Evolutionary conservation across 1,140 invertebrate species (phyloP).

Genomic region (Bombus balteatus): DNA sequence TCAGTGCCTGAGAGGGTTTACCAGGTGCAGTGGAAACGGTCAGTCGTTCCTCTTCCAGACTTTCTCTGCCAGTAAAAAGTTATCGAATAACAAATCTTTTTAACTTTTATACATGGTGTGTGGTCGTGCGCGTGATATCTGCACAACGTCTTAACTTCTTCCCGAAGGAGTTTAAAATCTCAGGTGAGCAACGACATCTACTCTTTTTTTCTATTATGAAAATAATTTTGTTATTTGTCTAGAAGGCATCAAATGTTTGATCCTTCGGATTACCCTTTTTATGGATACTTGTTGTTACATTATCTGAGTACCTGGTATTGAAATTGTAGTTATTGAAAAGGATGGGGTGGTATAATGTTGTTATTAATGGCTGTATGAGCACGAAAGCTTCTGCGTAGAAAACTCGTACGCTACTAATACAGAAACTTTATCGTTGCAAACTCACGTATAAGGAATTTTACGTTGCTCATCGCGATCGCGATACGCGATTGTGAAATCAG

Average conservation of each 20-base stretch:
- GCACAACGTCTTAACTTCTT: conserved; percentile 1
- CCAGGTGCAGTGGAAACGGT: conserved; percentile 65
- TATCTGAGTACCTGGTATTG: conserved; percentile 44
- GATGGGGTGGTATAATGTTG: conserved; percentile 16
- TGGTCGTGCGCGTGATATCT: conserved; percentile 1
- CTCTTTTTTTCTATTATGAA: conserved; percentile 3
- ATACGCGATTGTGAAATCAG: conserved; percentile 6
- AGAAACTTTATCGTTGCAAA: conserved; percentile 25
- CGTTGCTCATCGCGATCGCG: conserved; percentile 27
- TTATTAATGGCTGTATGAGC: conserved; percentile 38
- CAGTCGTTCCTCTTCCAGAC: conserved; percentile 23
- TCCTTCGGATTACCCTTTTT: background rate
- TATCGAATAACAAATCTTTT: background rate
- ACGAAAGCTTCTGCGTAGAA: conserved; percentile 26
- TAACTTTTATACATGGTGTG: background rate
- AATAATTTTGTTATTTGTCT: conserved; percentile 25
- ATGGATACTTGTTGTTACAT: conserved; percentile 23
- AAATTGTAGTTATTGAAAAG: conserved; percentile 39
- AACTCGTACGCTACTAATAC: conserved; percentile 24
- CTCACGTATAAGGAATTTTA: conserved; percentile 3
- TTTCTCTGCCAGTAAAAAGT: conserved; percentile 10
- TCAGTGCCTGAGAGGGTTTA: conserved; percentile 62
- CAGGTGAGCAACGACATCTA: conserved; percentile 33
- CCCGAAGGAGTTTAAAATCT: background rate
- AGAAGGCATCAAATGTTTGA: background rate